phyloP scores from a whole-genome alignment of 2,113 vertebrate species.

The Rhombomys opimus region DNA sequence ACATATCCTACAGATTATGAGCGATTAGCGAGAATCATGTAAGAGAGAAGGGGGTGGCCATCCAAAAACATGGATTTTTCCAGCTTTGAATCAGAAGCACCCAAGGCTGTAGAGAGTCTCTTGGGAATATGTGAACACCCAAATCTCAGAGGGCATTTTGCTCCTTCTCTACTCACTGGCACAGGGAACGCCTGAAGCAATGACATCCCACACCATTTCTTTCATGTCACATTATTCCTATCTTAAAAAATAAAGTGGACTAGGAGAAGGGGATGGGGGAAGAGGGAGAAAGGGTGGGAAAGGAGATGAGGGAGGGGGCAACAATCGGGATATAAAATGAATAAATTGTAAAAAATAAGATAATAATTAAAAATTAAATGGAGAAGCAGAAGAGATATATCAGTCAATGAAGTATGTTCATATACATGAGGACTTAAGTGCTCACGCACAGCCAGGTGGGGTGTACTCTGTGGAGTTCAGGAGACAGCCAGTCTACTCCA shows the following conservation, averaged over 20 bases:
- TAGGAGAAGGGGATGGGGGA: too few species aligned
- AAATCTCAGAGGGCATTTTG: neutral
- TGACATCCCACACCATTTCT: neutral
- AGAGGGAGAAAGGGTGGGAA: too few species aligned
- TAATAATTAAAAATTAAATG: too few species aligned
- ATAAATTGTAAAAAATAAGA: too few species aligned
- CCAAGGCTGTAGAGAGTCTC: neutral
- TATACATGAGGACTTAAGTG: too few species aligned
- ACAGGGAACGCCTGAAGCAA: neutral
- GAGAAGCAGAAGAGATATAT: neutral
- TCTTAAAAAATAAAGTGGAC: neutral
- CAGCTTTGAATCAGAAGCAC: neutral
- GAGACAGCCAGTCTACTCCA: neutral
- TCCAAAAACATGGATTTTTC: neutral
- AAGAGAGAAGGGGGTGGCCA: neutral
- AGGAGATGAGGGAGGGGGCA: too few species aligned
- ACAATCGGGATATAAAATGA: too few species aligned
- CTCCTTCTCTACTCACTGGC: neutral
- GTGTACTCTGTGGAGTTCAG: too few species aligned
- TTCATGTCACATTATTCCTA: neutral
- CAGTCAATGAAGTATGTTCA: neutral
- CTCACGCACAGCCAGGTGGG: too few species aligned
- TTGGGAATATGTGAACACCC: neutral
- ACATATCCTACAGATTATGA: neutral
- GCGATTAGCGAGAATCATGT: neutral